A percentile compares a stretch with the other conserved stretches of the same genome.
phyloP scores from a whole-genome alignment of 2,113 vertebrate genomes.

The Mionectes macconnelli region DNA sequence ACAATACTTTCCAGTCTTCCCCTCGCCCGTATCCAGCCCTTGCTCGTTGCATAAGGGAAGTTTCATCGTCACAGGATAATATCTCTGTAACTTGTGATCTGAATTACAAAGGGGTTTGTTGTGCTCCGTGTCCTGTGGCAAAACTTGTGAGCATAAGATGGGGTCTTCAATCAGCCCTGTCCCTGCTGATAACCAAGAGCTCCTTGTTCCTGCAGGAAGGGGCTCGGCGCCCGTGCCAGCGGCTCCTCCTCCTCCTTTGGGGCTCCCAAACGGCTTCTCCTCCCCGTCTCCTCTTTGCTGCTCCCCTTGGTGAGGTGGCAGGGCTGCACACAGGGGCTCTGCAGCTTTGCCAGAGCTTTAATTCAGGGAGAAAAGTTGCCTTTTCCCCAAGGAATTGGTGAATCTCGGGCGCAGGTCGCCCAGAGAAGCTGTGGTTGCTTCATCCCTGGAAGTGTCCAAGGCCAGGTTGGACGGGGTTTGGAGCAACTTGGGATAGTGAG shows the following conservation, averaged over 20 bases:
- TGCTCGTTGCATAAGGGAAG: not conserved
- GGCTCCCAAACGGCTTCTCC: not conserved
- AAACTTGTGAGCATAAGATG: constrained; percentile 40
- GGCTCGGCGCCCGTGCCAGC: not conserved
- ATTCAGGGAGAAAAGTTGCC: not conserved
- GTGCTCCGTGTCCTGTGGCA: constrained; percentile 25
- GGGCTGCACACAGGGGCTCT: not conserved
- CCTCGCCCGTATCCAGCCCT: not conserved
- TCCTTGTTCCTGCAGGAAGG: not conserved
- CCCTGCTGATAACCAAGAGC: not conserved
- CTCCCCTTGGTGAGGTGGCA: not conserved
- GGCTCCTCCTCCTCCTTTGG: not conserved
- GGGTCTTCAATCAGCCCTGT: not conserved
- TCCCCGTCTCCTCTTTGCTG: not conserved
- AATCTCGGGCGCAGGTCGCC: not conserved
- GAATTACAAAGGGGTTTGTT: constrained; percentile 34
- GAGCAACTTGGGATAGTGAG: not conserved
- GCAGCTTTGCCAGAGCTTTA: not conserved
- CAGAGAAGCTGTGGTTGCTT: not conserved
- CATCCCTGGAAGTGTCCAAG: accelerated
- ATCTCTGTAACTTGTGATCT: constrained; percentile 48
- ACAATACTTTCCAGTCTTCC: not conserved
- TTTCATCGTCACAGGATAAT: constrained; percentile 25
- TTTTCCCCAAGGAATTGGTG: not conserved
- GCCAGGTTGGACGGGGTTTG: not conserved